Evolutionary conservation across 2,113 vertebrate species (phyloP), one percentile per base, ranked within the genome.

Genomic region (Protobothrops mucrosquamatus): DNA sequence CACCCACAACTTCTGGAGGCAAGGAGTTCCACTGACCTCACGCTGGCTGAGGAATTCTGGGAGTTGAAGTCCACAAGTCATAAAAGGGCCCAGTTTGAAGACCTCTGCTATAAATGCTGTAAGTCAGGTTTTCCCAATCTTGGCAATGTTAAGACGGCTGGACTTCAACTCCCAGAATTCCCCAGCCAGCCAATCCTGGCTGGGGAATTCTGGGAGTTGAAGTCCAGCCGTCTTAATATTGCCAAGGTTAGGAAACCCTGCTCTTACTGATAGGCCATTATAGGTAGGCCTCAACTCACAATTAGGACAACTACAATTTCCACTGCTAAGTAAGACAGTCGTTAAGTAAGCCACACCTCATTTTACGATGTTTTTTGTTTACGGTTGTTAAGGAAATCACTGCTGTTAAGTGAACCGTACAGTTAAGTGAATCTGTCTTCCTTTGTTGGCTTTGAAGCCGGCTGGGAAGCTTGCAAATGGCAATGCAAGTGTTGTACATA

Each of bases 351-450:
- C 12, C 61, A 64, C 48, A 6, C 11, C 61, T 64, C 26, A 64
- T 29, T 14, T 29, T 4, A n/a, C 26, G 4, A 64, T 3, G 1
- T 51, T 64, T n/a, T 29, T 29, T 12, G 5, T n/a, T 51, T 51
- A 51, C 48, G 11, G 61, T 2, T 2, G 0, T 14, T n/a, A 64
- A 64, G 61, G 1, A n/a, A n/a, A 64, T 29, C 61, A 5, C 48
- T 51, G 61, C 3, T 0, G 0, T 14, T n/a, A 64, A 64, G 61
- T 0, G 12, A n/a, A 64, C 12, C 26, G 3, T 12, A 0, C 4
- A 0, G 61, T 64, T 64, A 64, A 64, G 61, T 29, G 61, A 64
- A 64, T 29, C 11, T 26, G 29, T 10, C 1, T 64, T 29, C 61
- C 24, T 29, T 61, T 11, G 4, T 61, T 9, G 1, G 24, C 8